A percentile compares a stretch with the other conserved stretches of the same genome.
Conservation (phyloP, 64 coral and sea anemone genomes). For the Pachyseris speciosa region DNA sequence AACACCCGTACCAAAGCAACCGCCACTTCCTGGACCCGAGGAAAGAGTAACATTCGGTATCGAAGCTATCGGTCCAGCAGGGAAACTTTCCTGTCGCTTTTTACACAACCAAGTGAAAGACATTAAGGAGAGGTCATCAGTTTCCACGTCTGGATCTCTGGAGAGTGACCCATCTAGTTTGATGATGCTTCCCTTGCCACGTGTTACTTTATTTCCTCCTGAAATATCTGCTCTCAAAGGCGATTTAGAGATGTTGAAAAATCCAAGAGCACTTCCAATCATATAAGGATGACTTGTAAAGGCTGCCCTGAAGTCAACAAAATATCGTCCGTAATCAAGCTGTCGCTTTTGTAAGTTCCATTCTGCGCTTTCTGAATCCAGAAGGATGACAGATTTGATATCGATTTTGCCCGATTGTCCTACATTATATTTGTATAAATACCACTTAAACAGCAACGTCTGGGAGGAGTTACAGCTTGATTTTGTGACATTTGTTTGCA, state of each 20-base stretch:
- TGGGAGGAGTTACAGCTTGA: conserved; percentile 1
- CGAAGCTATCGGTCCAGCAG: not conserved
- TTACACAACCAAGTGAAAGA: conserved; percentile 83
- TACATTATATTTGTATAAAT: not conserved
- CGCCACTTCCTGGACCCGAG: conserved; percentile 23
- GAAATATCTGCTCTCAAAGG: conserved; percentile 47
- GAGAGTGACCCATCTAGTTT: conserved; percentile 62
- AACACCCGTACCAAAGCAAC: conserved; percentile 85
- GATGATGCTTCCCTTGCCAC: conserved; percentile 22
- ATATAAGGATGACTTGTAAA: not conserved
- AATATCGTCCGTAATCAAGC: conserved; percentile 39
- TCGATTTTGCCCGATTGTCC: not conserved
- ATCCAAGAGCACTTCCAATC: not conserved
- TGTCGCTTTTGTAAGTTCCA: conserved; percentile 52
- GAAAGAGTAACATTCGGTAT: conserved; percentile 7
- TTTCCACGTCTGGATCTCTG: conserved; percentile 47
- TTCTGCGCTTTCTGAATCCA: not conserved
- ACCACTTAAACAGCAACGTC: conserved; percentile 25
- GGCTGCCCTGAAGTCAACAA: conserved; percentile 48
- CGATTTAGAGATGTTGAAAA: not conserved
- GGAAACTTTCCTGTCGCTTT: conserved; percentile 58
- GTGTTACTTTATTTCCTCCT: conserved; percentile 54
- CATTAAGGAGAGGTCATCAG: conserved; percentile 49
- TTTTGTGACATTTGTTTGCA: not conserved
- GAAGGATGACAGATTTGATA: not conserved